Percentiles rank a stretch among this genome's conserved stretches.
Conservation (phyloP, 2,113 vertebrate genomes). For the Melanerpes formicivorus region DNA sequence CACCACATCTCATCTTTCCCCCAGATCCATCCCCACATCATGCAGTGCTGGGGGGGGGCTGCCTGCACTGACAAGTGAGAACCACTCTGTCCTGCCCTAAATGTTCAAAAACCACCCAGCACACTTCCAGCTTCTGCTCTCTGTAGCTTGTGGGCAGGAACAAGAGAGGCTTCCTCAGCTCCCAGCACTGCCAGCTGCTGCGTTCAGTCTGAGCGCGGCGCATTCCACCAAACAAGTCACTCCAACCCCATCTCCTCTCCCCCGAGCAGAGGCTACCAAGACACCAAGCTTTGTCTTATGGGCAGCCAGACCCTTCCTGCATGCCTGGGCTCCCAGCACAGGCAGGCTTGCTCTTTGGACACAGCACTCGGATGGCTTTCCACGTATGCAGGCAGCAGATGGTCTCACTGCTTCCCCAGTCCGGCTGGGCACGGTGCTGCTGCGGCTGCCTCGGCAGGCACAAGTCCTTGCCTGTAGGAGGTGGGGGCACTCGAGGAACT, state of each 20-base stretch:
- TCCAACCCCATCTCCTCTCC: neutral
- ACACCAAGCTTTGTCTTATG: constrained; percentile 5
- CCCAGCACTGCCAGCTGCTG: neutral
- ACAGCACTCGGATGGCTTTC: neutral
- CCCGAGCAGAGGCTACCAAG: neutral
- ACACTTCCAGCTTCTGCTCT: neutral
- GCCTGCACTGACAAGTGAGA: neutral
- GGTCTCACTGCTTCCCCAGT: neutral
- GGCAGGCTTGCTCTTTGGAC: neutral
- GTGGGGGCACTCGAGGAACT: constrained; percentile 15
- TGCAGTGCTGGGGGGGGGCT: too few relatives aligned
- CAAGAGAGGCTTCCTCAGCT: neutral
- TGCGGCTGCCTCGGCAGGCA: neutral
- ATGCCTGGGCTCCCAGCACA: neutral
- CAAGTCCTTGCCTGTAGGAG: constrained; percentile 47
- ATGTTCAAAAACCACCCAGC: neutral
- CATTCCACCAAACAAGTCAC: neutral
- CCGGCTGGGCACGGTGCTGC: neutral
- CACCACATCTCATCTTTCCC: rapidly evolving
- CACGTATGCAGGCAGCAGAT: neutral
- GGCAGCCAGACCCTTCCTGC: neutral
- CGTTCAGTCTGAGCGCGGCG: neutral
- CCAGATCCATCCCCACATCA: neutral
- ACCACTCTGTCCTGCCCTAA: neutral
- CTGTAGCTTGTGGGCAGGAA: neutral